phyloP scores from a whole-genome alignment of 2,113 vertebrate genomes.

The Gambusia holbrooki region DNA sequence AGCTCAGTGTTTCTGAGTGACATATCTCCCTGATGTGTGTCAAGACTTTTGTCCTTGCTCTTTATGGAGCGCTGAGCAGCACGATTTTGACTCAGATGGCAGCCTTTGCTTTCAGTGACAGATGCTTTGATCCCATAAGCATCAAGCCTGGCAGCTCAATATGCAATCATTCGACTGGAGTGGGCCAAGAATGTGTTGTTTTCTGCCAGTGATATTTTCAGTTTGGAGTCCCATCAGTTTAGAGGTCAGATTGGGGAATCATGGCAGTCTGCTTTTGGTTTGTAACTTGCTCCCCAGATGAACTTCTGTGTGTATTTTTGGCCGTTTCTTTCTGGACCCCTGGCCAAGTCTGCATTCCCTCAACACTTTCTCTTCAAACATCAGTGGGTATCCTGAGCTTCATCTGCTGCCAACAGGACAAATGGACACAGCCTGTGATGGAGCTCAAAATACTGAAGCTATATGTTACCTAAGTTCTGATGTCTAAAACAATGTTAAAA shows the following conservation, averaged over 20 bases:
- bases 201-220: slow-evolving; percentile 21
- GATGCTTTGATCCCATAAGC: slow-evolving; percentile 60
- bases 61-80: slow-evolving; percentile 18
- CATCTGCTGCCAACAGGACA: slow-evolving; percentile 30
- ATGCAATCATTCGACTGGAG: slow-evolving; percentile 48
- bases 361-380: slow-evolving; percentile 37
- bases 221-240: neutral
- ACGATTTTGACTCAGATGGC: slow-evolving; percentile 25
- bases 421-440: slow-evolving; percentile 20
- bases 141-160: slow-evolving; percentile 44
- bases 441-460: slow-evolving; percentile 4
- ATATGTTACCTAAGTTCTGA: neutral
- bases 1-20: slow-evolving; percentile 1
- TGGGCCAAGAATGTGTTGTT: slow-evolving; percentile 2
- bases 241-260: slow-evolving; percentile 8
- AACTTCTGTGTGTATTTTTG: neutral
- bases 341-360: neutral
- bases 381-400: slow-evolving; percentile 2
- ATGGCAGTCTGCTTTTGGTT: slow-evolving; percentile 15
- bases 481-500: neutral
- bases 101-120: slow-evolving; percentile 43
- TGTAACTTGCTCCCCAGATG: slow-evolving; percentile 6
- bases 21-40: slow-evolving; percentile 12
- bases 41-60: neutral
- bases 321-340: slow-evolving; percentile 2